Evolutionary conservation across 2,113 vertebrate genomes (phyloP).

Genomic region (Vidua macroura): DNA sequence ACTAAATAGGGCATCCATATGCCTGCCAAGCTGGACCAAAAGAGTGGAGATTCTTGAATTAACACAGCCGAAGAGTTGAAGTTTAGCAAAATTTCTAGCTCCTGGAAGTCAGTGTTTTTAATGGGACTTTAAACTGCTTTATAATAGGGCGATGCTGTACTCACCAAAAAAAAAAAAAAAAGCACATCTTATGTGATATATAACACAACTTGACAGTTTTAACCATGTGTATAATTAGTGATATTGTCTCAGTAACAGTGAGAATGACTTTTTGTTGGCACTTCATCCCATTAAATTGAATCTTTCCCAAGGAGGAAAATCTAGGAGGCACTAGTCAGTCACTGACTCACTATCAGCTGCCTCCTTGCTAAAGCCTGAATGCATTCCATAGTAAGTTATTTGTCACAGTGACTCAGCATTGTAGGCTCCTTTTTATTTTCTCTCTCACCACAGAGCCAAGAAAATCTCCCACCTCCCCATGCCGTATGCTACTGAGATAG

Average conservation of each 20-base stretch:
- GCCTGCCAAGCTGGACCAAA: not conserved
- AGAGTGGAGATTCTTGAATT: not conserved
- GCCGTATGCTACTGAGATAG: slow-evolving; percentile 78
- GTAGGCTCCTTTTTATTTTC: slow-evolving; percentile 81
- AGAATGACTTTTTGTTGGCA: slow-evolving; percentile 61
- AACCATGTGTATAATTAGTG: slow-evolving; percentile 67
- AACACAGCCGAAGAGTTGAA: not conserved
- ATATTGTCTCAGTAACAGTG: slow-evolving; percentile 51
- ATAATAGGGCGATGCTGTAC: not conserved
- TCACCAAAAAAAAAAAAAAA: not conserved
- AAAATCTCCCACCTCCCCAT: slow-evolving; percentile 79
- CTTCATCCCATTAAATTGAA: slow-evolving; percentile 54
- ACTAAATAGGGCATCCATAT: not conserved
- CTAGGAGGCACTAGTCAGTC: slow-evolving; percentile 73
- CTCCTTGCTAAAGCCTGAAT: slow-evolving; percentile 76
- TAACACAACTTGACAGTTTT: slow-evolving; percentile 54
- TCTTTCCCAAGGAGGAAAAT: slow-evolving; percentile 72
- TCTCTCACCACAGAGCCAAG: slow-evolving; percentile 78
- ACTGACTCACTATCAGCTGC: slow-evolving; percentile 76
- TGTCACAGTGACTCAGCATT: slow-evolving; percentile 83
- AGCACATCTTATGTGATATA: not conserved
- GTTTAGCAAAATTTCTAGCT: not conserved
- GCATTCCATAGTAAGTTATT: slow-evolving; percentile 81
- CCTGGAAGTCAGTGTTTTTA: not conserved
- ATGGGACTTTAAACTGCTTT: not conserved